phyloP scores from a whole-genome alignment of 2,888 invertebrate genomes.

The Lottia gigantea region DNA sequence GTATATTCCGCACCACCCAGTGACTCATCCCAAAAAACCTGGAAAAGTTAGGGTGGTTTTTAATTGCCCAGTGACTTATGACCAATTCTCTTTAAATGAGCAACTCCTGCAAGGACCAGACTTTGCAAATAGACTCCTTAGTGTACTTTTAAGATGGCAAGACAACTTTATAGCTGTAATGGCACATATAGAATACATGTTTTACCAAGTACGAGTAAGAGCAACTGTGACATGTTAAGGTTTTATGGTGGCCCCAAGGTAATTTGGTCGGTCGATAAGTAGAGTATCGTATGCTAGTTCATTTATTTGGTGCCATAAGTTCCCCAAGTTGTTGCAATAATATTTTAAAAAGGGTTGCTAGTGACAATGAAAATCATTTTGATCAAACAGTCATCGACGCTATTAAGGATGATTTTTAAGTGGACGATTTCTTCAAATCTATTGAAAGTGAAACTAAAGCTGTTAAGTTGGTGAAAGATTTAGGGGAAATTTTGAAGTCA shows the following conservation, averaged over 20 bases:
- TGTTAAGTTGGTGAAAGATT: not conserved
- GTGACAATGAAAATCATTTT: not conserved
- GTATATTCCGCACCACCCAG: slow-evolving; percentile 21
- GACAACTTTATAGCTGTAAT: slow-evolving; percentile 23
- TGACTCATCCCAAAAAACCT: slow-evolving; percentile 13
- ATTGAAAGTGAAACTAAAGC: slow-evolving; percentile 7
- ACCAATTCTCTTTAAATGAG: slow-evolving; percentile 26
- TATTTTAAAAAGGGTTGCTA: slow-evolving; percentile 13
- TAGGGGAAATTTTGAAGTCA: not conserved
- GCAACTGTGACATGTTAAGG: slow-evolving; percentile 24
- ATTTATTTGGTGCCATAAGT: slow-evolving; percentile 19
- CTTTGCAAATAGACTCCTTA: slow-evolving; percentile 25
- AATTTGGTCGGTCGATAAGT: not conserved
- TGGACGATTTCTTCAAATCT: slow-evolving; percentile 26
- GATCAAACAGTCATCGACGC: slow-evolving; percentile 1
- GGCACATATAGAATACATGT: slow-evolving; percentile 31
- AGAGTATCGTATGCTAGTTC: slow-evolving; percentile 21
- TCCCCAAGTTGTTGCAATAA: slow-evolving; percentile 19
- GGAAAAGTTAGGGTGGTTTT: slow-evolving; percentile 30
- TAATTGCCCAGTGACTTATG: slow-evolving; percentile 28
- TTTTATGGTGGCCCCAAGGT: slow-evolving; percentile 23
- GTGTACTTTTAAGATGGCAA: slow-evolving; percentile 29
- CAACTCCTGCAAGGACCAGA: slow-evolving; percentile 28
- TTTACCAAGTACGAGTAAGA: slow-evolving; percentile 28
- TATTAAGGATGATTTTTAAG: slow-evolving; percentile 30